These are phyloP conservation scores for Lepidurus arcticus DNA, from an alignment of 1,140 invertebrate genomes.

Conservation along the genomic window DNA sequence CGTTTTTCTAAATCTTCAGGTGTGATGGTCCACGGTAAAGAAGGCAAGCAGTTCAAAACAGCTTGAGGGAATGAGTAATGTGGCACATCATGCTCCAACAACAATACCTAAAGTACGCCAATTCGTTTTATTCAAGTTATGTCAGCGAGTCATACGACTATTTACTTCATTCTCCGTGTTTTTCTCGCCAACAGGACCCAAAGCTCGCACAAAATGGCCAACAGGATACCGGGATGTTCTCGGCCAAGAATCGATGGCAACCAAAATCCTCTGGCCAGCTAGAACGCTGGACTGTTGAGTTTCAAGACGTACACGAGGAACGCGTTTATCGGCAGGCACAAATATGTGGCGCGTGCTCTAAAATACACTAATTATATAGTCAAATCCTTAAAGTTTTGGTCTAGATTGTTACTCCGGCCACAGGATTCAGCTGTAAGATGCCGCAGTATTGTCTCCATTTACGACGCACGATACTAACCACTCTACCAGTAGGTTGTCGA, in stretches of 20 bases:
- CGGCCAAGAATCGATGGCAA: constrained; percentile 89
- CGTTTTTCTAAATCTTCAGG: constrained; percentile 62
- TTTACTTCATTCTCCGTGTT: constrained; percentile 87
- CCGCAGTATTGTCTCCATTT: constrained; percentile 98
- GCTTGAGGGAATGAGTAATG: constrained; percentile 90
- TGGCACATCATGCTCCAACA: constrained; percentile 95
- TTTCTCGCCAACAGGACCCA: constrained; percentile 77
- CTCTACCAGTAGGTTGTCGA: constrained; percentile 69
- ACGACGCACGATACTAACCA: constrained; percentile 91
- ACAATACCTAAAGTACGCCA: constrained; percentile 50
- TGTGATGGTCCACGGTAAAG: constrained; percentile 82
- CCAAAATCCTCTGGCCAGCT: constrained; percentile 78
- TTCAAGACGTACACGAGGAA: constrained; percentile 86
- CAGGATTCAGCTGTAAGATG: constrained; percentile 71
- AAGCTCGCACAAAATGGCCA: constrained; percentile 80
- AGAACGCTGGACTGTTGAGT: constrained; percentile 77
- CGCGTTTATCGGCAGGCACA: constrained; percentile 79
- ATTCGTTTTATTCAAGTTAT: neutral
- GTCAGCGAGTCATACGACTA: neutral
- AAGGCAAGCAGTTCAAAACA: constrained; percentile 86
- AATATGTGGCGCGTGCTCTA: constrained; percentile 64
- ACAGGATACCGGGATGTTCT: constrained; percentile 69
- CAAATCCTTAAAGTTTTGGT: constrained; percentile 35
- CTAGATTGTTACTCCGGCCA: constrained; percentile 58
- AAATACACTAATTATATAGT: neutral